Evolutionary conservation across 2,888 invertebrate genomes (phyloP), one percentile per base, ranked within the genome.

Genomic region (Actias luna): DNA sequence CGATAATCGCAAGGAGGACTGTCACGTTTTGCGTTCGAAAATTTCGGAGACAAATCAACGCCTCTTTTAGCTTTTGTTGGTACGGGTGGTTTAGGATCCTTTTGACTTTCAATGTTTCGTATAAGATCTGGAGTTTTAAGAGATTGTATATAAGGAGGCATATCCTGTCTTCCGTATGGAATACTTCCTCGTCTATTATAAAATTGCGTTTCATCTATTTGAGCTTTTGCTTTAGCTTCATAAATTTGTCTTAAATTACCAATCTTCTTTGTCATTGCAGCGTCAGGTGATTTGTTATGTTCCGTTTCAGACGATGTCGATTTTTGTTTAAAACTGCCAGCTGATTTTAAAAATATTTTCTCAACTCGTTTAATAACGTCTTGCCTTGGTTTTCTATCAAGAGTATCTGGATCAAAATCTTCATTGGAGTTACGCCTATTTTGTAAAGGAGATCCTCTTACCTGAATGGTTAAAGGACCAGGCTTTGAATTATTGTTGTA

Each of bases 321-420:
- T 68, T 94, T 94, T 57, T 93, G 93, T 71, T 95, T 94, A 74
- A 97, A 97, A 67, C 96, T 97, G 27, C 95, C 96, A 22, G 94
- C 95, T 16, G 96, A 95, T 69, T 94, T 93, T 0, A 97, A 81
- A 0, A 96, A 84, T 71, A 93, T 91, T 76, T 92, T 92, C 67
- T 93, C 93, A 0, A 93, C 88, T 8, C 88, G 82, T 73, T 92
- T 92, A 63, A 86, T 89, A 7, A 71, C 71, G 66, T 87, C 88
- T 46, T 78, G 79, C 65, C 81, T 88, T 0, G 96, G 95, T 78
- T 97, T 97, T 46, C 97, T 93, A 74, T 97, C 97, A 33, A 97
- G 90, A 0, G 97, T 97, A 72, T 97, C 97, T 0, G 97, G 97
- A 79, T 97, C 97, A 77, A 97, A 97, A 64, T 95, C 95, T 74